A percentile compares a stretch with the other conserved stretches of the same genome.
Conservation (phyloP, 2,113 vertebrate species). For the Regulus satrapa region DNA sequence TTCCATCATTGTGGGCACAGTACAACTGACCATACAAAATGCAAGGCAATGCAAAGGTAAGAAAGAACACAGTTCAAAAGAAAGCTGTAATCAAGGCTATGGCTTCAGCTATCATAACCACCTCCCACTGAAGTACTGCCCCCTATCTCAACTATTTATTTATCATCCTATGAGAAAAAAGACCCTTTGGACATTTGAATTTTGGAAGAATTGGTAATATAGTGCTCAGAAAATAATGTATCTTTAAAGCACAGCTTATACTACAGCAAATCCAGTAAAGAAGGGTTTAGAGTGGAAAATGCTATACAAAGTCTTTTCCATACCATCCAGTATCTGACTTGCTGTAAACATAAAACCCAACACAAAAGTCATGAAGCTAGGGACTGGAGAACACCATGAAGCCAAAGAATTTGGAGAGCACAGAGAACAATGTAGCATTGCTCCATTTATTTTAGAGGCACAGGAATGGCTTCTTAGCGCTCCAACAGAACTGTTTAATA, state of each 20-base stretch:
- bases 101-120: not conserved
- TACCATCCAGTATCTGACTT: not conserved
- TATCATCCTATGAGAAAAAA: not conserved
- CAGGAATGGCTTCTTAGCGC: not conserved
- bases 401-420: not conserved
- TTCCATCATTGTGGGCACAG: fast-evolving
- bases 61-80: not conserved
- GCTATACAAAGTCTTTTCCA: not conserved
- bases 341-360: not conserved
- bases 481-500: not conserved
- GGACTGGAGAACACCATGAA: not conserved
- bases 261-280: not conserved
- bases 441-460: not conserved
- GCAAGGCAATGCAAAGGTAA: not conserved
- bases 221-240: not conserved
- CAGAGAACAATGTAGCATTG: not conserved
- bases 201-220: not conserved
- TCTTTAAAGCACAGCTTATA: not conserved
- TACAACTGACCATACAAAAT: not conserved
- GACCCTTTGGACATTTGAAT: not conserved
- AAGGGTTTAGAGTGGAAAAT: not conserved
- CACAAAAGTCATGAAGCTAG: not conserved
- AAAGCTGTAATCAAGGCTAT: not conserved
- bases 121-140: not conserved
- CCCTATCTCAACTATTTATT: not conserved